These are phyloP conservation scores for Penaeus japonicus DNA, from an alignment of 1,140 invertebrate genomes.

Conservation along the genomic window DNA sequence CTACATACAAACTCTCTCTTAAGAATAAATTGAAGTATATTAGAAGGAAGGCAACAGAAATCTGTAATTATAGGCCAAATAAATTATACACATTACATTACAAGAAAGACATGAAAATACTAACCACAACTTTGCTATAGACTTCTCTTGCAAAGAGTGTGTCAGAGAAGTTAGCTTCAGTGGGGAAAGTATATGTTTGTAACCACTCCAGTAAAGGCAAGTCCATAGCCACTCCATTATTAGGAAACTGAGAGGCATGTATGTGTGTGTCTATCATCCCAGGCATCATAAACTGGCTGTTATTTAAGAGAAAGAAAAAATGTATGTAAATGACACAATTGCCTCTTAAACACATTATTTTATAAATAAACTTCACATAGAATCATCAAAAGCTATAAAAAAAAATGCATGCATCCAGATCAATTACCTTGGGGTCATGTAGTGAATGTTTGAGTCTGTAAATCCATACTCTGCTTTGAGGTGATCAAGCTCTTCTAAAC, in stretches of 20 bases:
- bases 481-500: constrained; percentile 61
- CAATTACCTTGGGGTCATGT: constrained; percentile 64
- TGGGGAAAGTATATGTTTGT: constrained; percentile 84
- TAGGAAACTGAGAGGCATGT: constrained; percentile 87
- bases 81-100: not conserved
- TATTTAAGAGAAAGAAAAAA: constrained; percentile 22
- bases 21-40: constrained; percentile 31
- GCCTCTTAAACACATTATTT: not conserved
- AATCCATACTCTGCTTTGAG: constrained; percentile 61
- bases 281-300: constrained; percentile 79
- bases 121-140: constrained; percentile 76
- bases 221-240: constrained; percentile 82
- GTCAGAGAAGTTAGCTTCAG: constrained; percentile 79
- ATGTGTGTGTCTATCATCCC: constrained; percentile 90
- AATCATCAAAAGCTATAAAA: not conserved
- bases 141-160: constrained; percentile 74
- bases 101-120: not conserved
- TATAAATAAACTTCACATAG: not conserved
- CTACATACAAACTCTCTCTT: constrained; percentile 6
- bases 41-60: not conserved
- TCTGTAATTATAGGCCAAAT: no score
- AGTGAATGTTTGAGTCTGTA: constrained; percentile 60
- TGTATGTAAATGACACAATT: not conserved
- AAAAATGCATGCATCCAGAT: not conserved
- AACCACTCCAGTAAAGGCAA: constrained; percentile 84